Percentiles rank a stretch among this genome's conserved stretches.
These are phyloP conservation scores for Gobius niger DNA, from an alignment of 2,113 vertebrate species.

Conservation along the genomic window DNA sequence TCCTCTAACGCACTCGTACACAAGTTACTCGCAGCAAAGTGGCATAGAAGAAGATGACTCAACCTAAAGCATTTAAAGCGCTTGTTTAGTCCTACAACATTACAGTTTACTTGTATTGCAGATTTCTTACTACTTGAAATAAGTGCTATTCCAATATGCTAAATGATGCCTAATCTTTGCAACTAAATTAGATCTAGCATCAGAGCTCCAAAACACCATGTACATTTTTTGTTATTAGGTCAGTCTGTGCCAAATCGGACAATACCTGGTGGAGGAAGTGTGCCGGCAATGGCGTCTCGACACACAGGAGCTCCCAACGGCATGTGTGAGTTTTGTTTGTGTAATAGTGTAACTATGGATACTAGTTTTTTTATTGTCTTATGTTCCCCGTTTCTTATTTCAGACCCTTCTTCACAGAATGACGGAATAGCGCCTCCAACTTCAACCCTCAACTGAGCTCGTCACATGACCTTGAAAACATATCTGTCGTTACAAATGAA, in stretches of 20 bases:
- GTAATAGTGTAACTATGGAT: background rate
- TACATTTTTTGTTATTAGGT: constrained; percentile 39
- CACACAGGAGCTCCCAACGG: constrained; percentile 86
- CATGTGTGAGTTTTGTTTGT: constrained; percentile 84
- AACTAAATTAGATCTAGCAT: too few species aligned
- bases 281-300: constrained; percentile 77
- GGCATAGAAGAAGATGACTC: too few species aligned
- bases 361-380: background rate
- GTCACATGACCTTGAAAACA: background rate
- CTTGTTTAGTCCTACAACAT: too few species aligned
- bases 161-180: too few species aligned
- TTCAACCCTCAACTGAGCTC: constrained; percentile 50
- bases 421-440: constrained; percentile 81
- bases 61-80: too few species aligned
- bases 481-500: background rate
- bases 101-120: too few species aligned
- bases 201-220: background rate
- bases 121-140: too few species aligned
- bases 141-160: too few species aligned
- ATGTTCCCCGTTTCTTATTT: background rate
- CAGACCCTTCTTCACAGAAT: constrained; percentile 70
- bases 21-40: too few species aligned
- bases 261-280: constrained; percentile 66
- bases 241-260: constrained; percentile 80
- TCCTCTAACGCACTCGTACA: too few species aligned